A percentile compares a stretch with the other conserved stretches of the same genome.
Evolutionary conservation across 2,888 invertebrate species (phyloP).

Genomic region (Toxonevra muliebris): DNA sequence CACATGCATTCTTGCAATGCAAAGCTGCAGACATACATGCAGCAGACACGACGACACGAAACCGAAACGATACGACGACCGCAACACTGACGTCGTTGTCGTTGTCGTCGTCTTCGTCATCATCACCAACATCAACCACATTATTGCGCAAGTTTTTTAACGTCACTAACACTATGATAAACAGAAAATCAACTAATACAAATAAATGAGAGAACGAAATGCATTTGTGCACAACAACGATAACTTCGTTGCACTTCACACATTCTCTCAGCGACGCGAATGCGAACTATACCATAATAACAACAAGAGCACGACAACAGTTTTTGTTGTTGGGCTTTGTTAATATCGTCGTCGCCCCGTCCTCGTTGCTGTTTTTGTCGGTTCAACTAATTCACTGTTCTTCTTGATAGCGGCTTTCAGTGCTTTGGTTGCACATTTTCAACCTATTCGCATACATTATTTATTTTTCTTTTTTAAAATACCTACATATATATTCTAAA

Average conservation of each 20-base stretch:
- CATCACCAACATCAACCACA: slow-evolving; percentile 13
- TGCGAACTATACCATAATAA: neutral
- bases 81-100: slow-evolving; percentile 22
- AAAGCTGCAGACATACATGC: slow-evolving; percentile 3
- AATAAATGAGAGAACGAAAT: no score
- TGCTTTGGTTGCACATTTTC: no score
- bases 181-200: no score
- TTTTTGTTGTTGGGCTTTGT: neutral
- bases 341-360: neutral
- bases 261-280: neutral
- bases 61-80: slow-evolving; percentile 15
- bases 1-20: slow-evolving; percentile 3
- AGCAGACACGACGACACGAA: slow-evolving; percentile 1
- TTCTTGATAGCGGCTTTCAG: neutral
- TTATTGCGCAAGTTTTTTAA: no score
- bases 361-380: neutral
- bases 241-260: neutral
- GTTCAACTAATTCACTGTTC: neutral
- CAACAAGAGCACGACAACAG: neutral
- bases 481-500: no score
- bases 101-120: slow-evolving; percentile 9
- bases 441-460: no score
- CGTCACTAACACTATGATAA: no score
- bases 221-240: neutral
- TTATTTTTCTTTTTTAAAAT: no score